Evolutionary conservation across 2,888 invertebrate species (phyloP).

Genomic region (Spilosoma lubricipeda): DNA sequence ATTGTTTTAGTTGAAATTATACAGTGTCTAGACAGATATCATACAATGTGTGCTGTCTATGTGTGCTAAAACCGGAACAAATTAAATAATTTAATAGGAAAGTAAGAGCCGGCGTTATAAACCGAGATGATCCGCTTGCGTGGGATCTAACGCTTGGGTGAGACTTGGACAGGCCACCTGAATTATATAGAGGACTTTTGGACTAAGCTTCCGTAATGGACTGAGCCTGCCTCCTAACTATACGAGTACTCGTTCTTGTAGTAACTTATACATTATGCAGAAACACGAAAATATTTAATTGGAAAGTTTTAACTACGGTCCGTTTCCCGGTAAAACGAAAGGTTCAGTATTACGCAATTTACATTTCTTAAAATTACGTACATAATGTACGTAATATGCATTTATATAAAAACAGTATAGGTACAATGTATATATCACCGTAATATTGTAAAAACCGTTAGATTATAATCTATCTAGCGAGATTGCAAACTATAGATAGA

Average conservation of each 20-base stretch:
- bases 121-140: conserved; percentile 39
- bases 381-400: not conserved
- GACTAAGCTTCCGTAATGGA: conserved; percentile 1
- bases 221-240: not conserved
- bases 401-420: too few relatives aligned
- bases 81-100: conserved; percentile 41
- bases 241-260: not conserved
- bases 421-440: too few relatives aligned
- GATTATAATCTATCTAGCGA: too few relatives aligned
- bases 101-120: conserved; percentile 31
- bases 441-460: too few relatives aligned
- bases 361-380: not conserved
- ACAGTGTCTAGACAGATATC: not conserved
- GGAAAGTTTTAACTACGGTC: not conserved
- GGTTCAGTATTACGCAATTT: not conserved
- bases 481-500: too few relatives aligned
- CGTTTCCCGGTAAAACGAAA: not conserved
- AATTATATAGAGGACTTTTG: conserved; percentile 12
- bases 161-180: not conserved
- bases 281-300: not conserved
- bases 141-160: conserved; percentile 23
- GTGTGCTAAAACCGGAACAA: conserved; percentile 29
- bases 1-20: not conserved
- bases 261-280: not conserved
- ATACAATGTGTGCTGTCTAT: conserved; percentile 9